Percentiles rank a stretch among this genome's conserved stretches.
Conservation (phyloP, 2,888 invertebrate species). For the Xylocampa areola region DNA sequence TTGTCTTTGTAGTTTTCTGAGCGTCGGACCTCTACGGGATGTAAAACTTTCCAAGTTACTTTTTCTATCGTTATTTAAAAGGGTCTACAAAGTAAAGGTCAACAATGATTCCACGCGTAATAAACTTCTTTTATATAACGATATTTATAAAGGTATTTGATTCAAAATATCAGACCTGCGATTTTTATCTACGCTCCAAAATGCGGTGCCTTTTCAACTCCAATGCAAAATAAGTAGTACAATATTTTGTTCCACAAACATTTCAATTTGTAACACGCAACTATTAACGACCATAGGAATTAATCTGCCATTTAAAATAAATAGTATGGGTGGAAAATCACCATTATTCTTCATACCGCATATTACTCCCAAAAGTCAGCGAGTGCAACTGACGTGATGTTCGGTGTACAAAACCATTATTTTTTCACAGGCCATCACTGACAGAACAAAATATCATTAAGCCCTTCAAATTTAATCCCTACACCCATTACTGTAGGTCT, state of each 20-base stretch:
- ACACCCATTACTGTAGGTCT: slow-evolving; percentile 28
- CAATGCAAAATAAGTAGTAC: no score
- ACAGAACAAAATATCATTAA: slow-evolving; percentile 66
- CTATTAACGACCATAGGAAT: background rate
- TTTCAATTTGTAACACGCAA: slow-evolving; percentile 12
- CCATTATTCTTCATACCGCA: slow-evolving; percentile 33
- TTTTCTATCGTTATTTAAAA: no score
- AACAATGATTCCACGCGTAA: no score
- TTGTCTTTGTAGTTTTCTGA: no score
- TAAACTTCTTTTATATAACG: no score
- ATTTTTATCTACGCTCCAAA: no score
- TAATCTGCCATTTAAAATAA: slow-evolving; percentile 30
- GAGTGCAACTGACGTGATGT: slow-evolving; percentile 68
- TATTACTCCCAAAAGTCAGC: slow-evolving; percentile 58
- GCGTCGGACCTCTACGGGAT: no score
- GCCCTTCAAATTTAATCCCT: slow-evolving; percentile 53
- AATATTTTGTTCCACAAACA: background rate
- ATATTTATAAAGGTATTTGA: no score
- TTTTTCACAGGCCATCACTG: slow-evolving; percentile 71
- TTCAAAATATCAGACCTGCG: no score
- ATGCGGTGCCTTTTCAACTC: no score
- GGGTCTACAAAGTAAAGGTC: no score
- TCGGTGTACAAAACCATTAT: slow-evolving; percentile 69
- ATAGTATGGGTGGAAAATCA: slow-evolving; percentile 28
- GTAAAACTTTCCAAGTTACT: no score